phyloP scores from a whole-genome alignment of 2,113 vertebrate species.

The Puma concolor region DNA sequence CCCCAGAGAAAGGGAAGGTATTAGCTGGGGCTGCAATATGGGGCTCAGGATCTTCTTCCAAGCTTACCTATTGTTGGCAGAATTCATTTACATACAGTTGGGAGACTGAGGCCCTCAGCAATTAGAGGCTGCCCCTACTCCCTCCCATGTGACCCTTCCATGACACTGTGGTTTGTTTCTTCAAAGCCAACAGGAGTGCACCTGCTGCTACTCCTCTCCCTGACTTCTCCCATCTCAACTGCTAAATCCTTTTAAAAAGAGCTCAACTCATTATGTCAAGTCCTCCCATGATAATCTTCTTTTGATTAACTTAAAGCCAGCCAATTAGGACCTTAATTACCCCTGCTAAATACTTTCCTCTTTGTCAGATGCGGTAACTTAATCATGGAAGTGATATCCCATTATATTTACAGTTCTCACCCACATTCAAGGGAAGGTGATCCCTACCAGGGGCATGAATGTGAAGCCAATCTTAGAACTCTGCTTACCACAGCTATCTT shows the following conservation, averaged over 20 bases:
- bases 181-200: not conserved
- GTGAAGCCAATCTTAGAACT: not conserved
- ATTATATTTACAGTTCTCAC: not conserved
- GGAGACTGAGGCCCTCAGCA: not conserved
- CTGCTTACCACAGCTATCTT: not conserved
- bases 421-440: not conserved
- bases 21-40: not conserved
- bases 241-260: conserved; percentile 11
- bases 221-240: not conserved
- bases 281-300: not conserved
- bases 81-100: not conserved
- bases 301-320: conserved; percentile 24
- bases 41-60: not conserved
- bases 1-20: not conserved
- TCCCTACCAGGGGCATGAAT: not conserved
- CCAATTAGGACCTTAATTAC: conserved; percentile 1
- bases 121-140: not conserved
- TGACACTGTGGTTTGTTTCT: not conserved
- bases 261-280: not conserved
- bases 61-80: not conserved
- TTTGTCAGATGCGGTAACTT: not conserved
- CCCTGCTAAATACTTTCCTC: not conserved
- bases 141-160: not conserved
- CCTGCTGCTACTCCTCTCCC: not conserved
- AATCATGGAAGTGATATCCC: not conserved